Base-by-base conservation (phyloP, 1,140 invertebrate genomes). In the Episyrphus balteatus region DNA sequence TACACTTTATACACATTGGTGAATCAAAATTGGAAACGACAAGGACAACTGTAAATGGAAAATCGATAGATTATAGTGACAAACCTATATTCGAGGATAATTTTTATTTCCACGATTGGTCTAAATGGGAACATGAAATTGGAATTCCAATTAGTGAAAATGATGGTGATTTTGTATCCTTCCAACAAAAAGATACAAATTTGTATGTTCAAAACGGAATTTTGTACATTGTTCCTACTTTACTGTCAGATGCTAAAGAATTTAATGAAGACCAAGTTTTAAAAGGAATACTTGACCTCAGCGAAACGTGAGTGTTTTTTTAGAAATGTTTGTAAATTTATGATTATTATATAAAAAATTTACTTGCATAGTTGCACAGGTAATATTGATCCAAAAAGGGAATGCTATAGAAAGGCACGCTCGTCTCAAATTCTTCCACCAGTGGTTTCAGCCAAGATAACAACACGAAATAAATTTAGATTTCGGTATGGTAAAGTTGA, bases 401-500 rank as follows among this genome's bases (percentile, higher is more conserved):
- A 78, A 8, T 84, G 82, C 53, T 56, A 53, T 11, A 68, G 71
- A 15, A 50, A 59, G 42, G 72, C 72, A 0, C 47, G 51, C 72
- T 68, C 3, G 66, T 73, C 14, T 79, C 82, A 47, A 56, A 83
- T 18, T 47, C 56, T 83, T 21, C 81, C 81, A 2, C 84, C 84
- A 2, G 67, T 86, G 1, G 66, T 77, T 15, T 84, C 84, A 2
- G 82, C 79, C 6, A 75, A 78, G 53, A 58, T 90, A 30, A 76
- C 77, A 15, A 84, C 83, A 0, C 77, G 75, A 48, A 67, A 78
- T 33, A 70, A 68, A 15, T 86, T 88, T 53, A 70, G 67, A 49
- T 84, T 85, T 59, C 77, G 74, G 51, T 88, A 82, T 54, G 86
- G 86, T 10, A 75, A 73, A 57, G 73, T 89, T n/a, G 84, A 88